Evolutionary conservation across 2,888 invertebrate genomes (phyloP).

Genomic region (Dendrolimus pini): DNA sequence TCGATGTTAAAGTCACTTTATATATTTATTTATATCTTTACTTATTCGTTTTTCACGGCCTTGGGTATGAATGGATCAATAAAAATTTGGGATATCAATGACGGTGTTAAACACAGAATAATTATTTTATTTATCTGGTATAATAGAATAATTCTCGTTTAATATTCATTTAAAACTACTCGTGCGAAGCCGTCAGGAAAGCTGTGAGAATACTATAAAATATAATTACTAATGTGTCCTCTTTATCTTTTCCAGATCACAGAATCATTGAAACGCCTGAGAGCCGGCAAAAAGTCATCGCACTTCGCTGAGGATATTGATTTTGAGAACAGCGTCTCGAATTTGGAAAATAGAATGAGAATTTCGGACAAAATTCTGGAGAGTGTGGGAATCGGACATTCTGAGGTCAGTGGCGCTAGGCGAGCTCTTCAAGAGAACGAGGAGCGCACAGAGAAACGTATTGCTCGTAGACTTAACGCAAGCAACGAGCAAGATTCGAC

Average conservation of each 20-base stretch:
- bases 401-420: slow-evolving; percentile 66
- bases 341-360: slow-evolving; percentile 75
- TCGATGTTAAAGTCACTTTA: no score
- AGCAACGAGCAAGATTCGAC: slow-evolving; percentile 33
- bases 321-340: slow-evolving; percentile 76
- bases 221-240: no score
- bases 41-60: no score
- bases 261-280: slow-evolving; percentile 76
- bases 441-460: slow-evolving; percentile 66
- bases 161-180: no score
- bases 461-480: slow-evolving; percentile 51
- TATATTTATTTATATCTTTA: no score
- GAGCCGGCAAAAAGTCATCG: slow-evolving; percentile 77
- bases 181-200: no score
- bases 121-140: no score
- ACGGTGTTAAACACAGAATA: no score
- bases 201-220: no score
- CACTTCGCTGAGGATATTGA: slow-evolving; percentile 79
- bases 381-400: slow-evolving; percentile 78
- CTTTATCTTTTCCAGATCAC: slow-evolving; percentile 66
- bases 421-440: slow-evolving; percentile 66
- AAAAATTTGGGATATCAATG: no score
- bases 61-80: no score
- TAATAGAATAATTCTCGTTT: no score
- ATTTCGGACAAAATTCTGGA: slow-evolving; percentile 81